Evolutionary conservation across 2,888 invertebrate species (phyloP).

Genomic region (Serrognathus titanus): DNA sequence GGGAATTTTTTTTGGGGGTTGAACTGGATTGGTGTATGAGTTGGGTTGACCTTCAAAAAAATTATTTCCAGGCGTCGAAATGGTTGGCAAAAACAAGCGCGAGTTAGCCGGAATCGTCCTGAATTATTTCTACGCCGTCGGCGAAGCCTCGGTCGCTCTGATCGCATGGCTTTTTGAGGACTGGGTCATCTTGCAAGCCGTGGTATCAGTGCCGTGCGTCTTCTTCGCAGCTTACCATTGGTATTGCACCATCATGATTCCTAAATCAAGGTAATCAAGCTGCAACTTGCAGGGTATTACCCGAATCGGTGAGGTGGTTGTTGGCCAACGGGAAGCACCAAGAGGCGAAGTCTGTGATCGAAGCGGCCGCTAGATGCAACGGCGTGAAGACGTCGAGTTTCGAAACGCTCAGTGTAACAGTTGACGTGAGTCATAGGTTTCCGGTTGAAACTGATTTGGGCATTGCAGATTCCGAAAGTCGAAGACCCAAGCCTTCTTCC

Average conservation of each 20-base stretch:
- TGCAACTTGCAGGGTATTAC: slow-evolving; percentile 50
- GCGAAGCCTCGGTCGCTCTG: slow-evolving; percentile 60
- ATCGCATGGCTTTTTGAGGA: slow-evolving; percentile 58
- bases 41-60: too few species aligned
- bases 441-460: neutral
- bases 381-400: slow-evolving; percentile 40
- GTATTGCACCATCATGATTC: slow-evolving; percentile 37
- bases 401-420: neutral
- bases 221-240: slow-evolving; percentile 59
- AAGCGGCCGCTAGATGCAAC: slow-evolving; percentile 56
- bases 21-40: too few species aligned
- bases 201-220: slow-evolving; percentile 59
- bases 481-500: slow-evolving; percentile 37
- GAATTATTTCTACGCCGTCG: slow-evolving; percentile 63
- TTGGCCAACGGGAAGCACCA: slow-evolving; percentile 54
- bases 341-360: slow-evolving; percentile 56
- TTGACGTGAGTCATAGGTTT: neutral
- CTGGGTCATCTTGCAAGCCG: slow-evolving; percentile 58
- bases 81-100: slow-evolving; percentile 60
- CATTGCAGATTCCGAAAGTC: neutral
- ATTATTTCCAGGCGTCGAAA: slow-evolving; percentile 58
- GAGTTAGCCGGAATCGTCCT: slow-evolving; percentile 61
- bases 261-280: neutral
- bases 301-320: slow-evolving; percentile 66
- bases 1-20: too few species aligned